Evolutionary conservation across 2,888 invertebrate species (phyloP), one percentile per base, ranked within the genome.

Genomic region (Megamerina dolium): DNA sequence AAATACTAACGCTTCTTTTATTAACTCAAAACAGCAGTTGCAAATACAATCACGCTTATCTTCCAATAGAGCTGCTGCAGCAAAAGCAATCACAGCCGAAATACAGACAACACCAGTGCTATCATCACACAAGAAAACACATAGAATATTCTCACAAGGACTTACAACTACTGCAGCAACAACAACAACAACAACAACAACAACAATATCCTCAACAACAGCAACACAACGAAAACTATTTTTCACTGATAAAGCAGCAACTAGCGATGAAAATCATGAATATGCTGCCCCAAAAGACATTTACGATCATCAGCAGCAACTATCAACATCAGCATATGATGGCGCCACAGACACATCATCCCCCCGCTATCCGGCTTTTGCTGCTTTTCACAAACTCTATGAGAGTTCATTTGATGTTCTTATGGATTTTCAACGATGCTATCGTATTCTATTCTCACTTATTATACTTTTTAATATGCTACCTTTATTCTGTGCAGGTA

Each of bases 401-500:
- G 31, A 48, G 45, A 45, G 51, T 33, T 49, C 60, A 43, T 48
- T 57, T 49, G 56, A 49, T 50, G 53, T 59, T 52, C 57, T 61
- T 45, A 53, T 50, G 55, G 68, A 69, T 57, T 50, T 68, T 48
- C 70, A 69, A 53, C 63, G 61, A 52, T 56, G 67, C 55, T 56
- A 66, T 51, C 64, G 64, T 52, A 58, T 61, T 59, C 56, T 71
- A 48, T 57, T 72, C 53, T 66, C 69, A 49, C 56, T 72, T 53
- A 54, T 72, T 58, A 63, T 72, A 61, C 65, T 72, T 56, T 66
- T 72, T 56, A 70, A 72, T 59, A 64, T 72, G 64, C 60, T 72
- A 61, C 72, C 72, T 55, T 57, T 70, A 49, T 68, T 71, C 53
- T 68, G 66, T 64, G 72, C 71, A 68, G 71, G 71, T 71, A 41